Conservation (phyloP, 1,140 invertebrate species). For the Ostrea edulis region DNA sequence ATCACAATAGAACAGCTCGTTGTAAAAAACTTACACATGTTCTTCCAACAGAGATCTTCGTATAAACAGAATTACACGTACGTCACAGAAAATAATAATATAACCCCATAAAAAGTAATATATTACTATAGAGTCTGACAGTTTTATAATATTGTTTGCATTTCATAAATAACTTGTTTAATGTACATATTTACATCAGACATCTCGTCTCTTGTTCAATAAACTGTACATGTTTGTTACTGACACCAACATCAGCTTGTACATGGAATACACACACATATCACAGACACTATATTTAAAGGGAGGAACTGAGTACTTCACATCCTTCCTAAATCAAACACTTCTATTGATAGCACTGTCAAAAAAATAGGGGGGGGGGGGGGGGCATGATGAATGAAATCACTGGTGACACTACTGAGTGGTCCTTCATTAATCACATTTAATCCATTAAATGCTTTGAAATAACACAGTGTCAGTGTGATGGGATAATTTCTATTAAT, state of each 20-base stretch:
- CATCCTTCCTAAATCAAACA: no score
- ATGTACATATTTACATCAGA: background rate
- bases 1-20: background rate
- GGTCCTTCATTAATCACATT: no score
- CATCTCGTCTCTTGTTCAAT: background rate
- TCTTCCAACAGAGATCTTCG: background rate
- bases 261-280: constrained; percentile 20
- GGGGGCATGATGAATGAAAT: no score
- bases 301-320: background rate
- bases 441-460: no score
- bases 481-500: no score
- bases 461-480: no score
- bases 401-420: no score
- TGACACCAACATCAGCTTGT: background rate
- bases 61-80: background rate
- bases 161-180: constrained; percentile 17
- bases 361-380: background rate
- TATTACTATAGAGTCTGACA: background rate
- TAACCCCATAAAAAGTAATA: background rate
- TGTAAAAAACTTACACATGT: background rate
- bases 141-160: background rate
- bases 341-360: background rate
- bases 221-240: background rate
- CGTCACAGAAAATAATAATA: no score
- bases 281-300: background rate